These are phyloP conservation scores for Akabosia matsudoensis DNA, from an alignment of 1,140 invertebrate species.

Conservation along the genomic window DNA sequence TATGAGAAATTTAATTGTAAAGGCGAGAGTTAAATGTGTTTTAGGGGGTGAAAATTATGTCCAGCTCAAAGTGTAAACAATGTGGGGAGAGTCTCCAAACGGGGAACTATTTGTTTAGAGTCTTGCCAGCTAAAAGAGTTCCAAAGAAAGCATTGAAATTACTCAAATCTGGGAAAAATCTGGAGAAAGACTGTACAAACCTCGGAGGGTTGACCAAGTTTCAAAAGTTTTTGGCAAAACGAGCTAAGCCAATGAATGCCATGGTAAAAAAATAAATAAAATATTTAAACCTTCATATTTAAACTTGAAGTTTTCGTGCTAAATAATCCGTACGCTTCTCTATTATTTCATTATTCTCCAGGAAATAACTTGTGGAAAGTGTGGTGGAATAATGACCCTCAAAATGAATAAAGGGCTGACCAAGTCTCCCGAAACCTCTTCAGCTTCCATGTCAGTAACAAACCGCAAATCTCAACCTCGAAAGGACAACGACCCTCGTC, in stretches of 20 bases:
- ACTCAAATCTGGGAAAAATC: neutral
- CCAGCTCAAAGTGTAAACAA: slow-evolving; percentile 6
- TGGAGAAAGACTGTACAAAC: neutral
- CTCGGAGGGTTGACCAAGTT: neutral
- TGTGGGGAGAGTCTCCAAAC: slow-evolving; percentile 20
- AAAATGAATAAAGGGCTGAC: slow-evolving; percentile 31
- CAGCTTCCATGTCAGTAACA: no score
- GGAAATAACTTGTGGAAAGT: slow-evolving; percentile 33
- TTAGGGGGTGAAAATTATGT: neutral
- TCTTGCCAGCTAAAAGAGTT: slow-evolving; percentile 27
- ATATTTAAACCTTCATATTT: neutral
- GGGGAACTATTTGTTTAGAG: slow-evolving; percentile 29
- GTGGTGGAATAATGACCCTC: neutral
- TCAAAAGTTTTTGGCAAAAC: slow-evolving; percentile 27
- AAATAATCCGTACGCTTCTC: neutral
- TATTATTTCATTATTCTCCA: neutral
- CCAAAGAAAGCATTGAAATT: slow-evolving; percentile 27
- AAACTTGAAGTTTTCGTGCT: neutral
- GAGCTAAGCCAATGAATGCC: slow-evolving; percentile 8
- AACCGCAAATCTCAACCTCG: no score
- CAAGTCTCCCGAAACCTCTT: no score
- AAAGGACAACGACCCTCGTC: no score
- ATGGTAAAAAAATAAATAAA: neutral
- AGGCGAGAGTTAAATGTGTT: neutral
- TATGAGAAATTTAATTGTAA: no score